Evolutionary conservation across 1,140 invertebrate species (phyloP).

Genomic region (Drosophila bipectinata): DNA sequence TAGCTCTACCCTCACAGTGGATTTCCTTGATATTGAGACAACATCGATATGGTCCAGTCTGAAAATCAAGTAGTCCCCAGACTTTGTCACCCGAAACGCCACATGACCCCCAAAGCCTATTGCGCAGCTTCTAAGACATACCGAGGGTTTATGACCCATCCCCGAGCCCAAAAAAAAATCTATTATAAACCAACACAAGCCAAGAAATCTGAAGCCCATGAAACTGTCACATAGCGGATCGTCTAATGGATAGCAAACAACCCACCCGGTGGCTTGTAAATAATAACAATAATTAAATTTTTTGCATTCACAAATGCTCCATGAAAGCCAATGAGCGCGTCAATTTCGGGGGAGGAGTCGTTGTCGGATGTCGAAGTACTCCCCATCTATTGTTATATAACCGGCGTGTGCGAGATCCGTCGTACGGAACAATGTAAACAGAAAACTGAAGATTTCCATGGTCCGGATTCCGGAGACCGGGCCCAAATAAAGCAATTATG

Average conservation of each 20-base stretch:
- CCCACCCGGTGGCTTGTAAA: conserved; percentile 60
- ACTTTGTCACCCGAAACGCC: conserved; percentile 25
- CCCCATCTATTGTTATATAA: conserved; percentile 37
- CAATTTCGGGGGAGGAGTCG: conserved; percentile 44
- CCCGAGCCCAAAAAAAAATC: conserved; percentile 12
- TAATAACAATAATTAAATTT: conserved; percentile 80
- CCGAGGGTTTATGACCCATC: conserved; percentile 65
- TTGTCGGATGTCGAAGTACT: conserved; percentile 49
- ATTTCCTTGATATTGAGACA: conserved; percentile 39
- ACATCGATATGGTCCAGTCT: conserved; percentile 4
- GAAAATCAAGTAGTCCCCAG: background rate
- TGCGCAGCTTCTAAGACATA: conserved; percentile 19
- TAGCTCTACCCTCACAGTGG: conserved; percentile 3
- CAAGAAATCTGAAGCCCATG: conserved; percentile 35
- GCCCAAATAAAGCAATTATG: conserved; percentile 39
- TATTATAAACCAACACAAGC: background rate
- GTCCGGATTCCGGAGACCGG: background rate
- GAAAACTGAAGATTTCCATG: conserved; percentile 18
- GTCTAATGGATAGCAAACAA: conserved; percentile 76
- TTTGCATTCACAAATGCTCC: conserved; percentile 75
- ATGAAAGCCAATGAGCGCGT: conserved; percentile 56
- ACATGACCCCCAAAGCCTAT: conserved; percentile 20
- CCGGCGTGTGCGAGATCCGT: conserved; percentile 35
- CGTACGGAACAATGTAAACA: conserved; percentile 49
- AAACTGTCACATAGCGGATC: conserved; percentile 54